Conservation (phyloP, 2,888 invertebrate species). For the Teinopalpus imperialis region DNA sequence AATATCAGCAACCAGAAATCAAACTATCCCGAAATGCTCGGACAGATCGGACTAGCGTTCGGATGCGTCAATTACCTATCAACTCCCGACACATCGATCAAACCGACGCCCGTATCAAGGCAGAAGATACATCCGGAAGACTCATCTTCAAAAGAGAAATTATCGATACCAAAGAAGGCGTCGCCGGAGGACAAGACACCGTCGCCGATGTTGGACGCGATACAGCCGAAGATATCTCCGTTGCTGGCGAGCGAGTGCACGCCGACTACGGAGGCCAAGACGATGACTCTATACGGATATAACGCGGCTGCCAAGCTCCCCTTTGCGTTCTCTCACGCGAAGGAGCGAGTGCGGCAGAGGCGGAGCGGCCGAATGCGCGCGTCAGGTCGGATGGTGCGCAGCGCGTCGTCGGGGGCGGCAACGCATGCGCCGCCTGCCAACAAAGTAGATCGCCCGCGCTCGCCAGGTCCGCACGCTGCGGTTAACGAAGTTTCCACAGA, state of each 20-base stretch:
- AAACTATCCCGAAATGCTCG: conserved; percentile 79
- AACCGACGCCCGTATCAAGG: conserved; percentile 49
- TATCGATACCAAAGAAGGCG: conserved; percentile 55
- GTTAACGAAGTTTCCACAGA: conserved; percentile 24
- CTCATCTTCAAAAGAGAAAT: conserved; percentile 58
- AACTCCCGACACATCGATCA: conserved; percentile 49
- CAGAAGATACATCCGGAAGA: conserved; percentile 73
- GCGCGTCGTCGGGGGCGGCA: conserved; percentile 75
- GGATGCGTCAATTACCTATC: conserved; percentile 78
- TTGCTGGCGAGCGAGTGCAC: conserved; percentile 61
- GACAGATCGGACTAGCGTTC: conserved; percentile 77
- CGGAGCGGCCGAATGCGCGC: conserved; percentile 53
- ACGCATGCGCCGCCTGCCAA: conserved; percentile 63
- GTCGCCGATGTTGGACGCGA: conserved; percentile 55
- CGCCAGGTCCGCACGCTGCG: conserved; percentile 61
- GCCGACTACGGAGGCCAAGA: conserved; percentile 63
- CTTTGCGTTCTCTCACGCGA: conserved; percentile 73
- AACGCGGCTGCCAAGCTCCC: conserved; percentile 76
- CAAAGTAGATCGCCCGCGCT: conserved; percentile 63
- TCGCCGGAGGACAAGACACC: conserved; percentile 67
- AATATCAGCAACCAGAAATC: conserved; percentile 74
- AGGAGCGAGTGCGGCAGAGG: conserved; percentile 49
- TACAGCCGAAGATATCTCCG: conserved; percentile 75
- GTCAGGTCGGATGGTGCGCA: conserved; percentile 78
- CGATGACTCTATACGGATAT: conserved; percentile 78